Evolutionary conservation across 2,797 vertebrate genomes (phyloP), one percentile per base, ranked within the genome.

Genomic region (Oryzias sinensis): DNA sequence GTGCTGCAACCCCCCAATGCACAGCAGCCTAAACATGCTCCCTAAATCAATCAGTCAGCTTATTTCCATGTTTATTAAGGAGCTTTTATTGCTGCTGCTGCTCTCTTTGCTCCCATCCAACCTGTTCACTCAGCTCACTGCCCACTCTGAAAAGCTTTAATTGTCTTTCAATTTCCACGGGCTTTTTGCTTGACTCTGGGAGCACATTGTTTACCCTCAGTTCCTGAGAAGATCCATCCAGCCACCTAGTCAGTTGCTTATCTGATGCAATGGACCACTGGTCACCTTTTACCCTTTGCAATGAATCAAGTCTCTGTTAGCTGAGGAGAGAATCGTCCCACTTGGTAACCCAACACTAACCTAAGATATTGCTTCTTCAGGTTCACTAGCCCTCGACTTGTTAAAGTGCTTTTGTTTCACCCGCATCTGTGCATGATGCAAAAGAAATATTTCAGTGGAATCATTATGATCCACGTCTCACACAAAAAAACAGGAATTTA

Each of bases 221-320:
- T 50, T 81, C 62, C 68, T 58, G 67, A 79, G 29, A 43, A 55
- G 63, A 74, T 69, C 75, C 62, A 65, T 69, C 70, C 70, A 77
- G 70, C 82, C 88, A 84, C 84, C 83, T 80, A 84, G 71, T 70
- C 72, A 79, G 86, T 76, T 67, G 60, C 81, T 90, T 91, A 91
- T 91, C 90, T 88, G 87, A 88, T 90, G 87, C 77, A 84, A 86
- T 67, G 88, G 88, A 86, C 85, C 88, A 87, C 89, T 90, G 88
- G 86, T 89, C 84, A 87, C 88, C 87, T 81, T 80, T 86, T 83
- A 75, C 73, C 81, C 66, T 49, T 22, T 49, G 47, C 67, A 67
- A 73, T 87, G 85, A 89, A 88, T 86, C 80, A 70, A 48, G 66
- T 74, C 83, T 80, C 77, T 89, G 88, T 88, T 74, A 59, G 74